phyloP scores from a whole-genome alignment of 1,140 invertebrate species.

The Cataglyphis hispanica region DNA sequence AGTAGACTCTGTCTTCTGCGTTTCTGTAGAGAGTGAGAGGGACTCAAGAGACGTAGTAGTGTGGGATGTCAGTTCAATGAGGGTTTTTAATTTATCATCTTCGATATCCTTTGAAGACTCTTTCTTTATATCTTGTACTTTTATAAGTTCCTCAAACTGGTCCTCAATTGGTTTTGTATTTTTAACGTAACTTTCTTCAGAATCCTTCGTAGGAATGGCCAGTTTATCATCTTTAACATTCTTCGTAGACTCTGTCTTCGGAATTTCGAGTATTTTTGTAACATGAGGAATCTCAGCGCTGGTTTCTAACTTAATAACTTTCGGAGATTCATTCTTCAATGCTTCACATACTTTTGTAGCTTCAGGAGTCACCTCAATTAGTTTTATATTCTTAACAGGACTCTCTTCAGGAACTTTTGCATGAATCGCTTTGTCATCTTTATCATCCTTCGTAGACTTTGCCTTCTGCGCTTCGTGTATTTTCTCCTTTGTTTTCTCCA shows the following conservation, averaged over 20 bases:
- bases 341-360: neutral
- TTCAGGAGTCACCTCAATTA: neutral
- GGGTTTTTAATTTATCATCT: no score
- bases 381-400: no score
- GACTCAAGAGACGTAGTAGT: no score
- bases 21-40: no score
- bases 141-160: no score
- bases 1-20: neutral
- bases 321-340: neutral
- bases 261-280: neutral
- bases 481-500: neutral
- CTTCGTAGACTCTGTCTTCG: neutral
- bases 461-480: neutral
- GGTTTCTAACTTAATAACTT: neutral
- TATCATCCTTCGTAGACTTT: neutral
- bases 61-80: no score
- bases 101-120: no score
- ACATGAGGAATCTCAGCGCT: neutral
- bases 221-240: neutral
- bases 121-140: no score
- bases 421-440: neutral
- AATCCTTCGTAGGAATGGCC: neutral
- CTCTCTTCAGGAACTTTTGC: neutral
- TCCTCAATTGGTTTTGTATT: neutral
- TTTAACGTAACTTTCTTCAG: neutral